These are phyloP conservation scores for Cinara cedri DNA, from an alignment of 2,888 invertebrate genomes.

Conservation along the genomic window DNA sequence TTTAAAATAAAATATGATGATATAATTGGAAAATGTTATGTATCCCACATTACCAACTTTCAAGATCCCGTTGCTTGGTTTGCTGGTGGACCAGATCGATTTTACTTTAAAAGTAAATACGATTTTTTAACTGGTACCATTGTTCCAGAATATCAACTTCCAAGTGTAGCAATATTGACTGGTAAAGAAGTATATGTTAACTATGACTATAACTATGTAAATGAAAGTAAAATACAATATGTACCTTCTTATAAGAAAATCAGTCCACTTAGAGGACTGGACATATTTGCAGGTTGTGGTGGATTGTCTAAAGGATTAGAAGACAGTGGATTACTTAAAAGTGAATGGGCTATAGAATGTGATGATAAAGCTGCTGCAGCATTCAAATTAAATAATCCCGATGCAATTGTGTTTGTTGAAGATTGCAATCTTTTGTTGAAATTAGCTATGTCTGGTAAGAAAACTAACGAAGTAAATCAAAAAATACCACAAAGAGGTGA, in stretches of 20 bases:
- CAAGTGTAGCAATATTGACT: constrained; percentile 68
- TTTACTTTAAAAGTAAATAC: constrained; percentile 77
- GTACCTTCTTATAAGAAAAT: constrained; percentile 37
- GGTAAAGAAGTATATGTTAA: constrained; percentile 62
- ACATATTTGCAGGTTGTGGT: constrained; percentile 87
- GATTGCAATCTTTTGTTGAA: constrained; percentile 79
- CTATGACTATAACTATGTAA: constrained; percentile 39
- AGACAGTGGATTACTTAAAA: constrained; percentile 73
- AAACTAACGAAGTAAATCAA: constrained; percentile 66
- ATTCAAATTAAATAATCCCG: constrained; percentile 76
- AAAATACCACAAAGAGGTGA: constrained; percentile 77
- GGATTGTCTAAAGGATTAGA: constrained; percentile 79
- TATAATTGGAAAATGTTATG: constrained; percentile 74
- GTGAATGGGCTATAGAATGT: constrained; percentile 83
- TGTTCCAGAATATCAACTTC: constrained; percentile 68
- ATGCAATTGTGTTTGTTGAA: constrained; percentile 77
- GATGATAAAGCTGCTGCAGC: constrained; percentile 79
- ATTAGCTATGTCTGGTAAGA: constrained; percentile 71
- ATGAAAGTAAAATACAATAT: constrained; percentile 29
- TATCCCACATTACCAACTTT: constrained; percentile 71
- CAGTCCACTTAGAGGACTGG: constrained; percentile 71
- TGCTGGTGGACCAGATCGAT: constrained; percentile 70
- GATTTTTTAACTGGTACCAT: constrained; percentile 63
- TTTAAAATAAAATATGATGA: constrained; percentile 68
- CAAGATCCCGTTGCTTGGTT: constrained; percentile 68